Evolutionary conservation across 2,888 invertebrate species (phyloP).

Genomic region (Chamaedrilus cognettii): DNA sequence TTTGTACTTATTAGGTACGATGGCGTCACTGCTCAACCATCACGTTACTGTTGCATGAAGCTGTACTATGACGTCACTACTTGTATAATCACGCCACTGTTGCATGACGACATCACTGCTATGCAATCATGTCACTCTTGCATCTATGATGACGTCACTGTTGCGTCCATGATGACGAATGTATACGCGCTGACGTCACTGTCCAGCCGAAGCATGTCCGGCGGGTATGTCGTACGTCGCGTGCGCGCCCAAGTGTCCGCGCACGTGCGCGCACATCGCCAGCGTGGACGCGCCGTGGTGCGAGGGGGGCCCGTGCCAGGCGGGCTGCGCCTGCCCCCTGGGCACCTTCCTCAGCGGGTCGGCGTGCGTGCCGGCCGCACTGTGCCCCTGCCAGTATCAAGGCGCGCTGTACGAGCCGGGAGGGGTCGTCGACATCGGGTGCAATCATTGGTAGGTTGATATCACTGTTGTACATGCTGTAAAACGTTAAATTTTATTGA

Average conservation of each 20-base stretch:
- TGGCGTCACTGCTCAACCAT: too few species aligned
- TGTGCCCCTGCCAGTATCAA: constrained; percentile 37
- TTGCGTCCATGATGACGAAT: too few species aligned
- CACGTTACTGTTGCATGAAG: too few species aligned
- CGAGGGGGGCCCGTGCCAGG: constrained; percentile 24
- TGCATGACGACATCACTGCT: too few species aligned
- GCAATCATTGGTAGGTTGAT: constrained; percentile 52
- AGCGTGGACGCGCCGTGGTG: constrained; percentile 1
- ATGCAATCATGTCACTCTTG: too few species aligned
- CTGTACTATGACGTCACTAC: too few species aligned
- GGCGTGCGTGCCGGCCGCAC: constrained; percentile 20
- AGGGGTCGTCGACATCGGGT: constrained; percentile 39
- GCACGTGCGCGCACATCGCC: constrained; percentile 67
- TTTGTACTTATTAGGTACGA: too few species aligned
- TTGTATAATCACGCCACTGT: too few species aligned
- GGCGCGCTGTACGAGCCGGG: constrained; percentile 38
- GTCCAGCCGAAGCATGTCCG: constrained; percentile 31
- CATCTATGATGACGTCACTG: too few species aligned
- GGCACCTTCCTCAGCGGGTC: constrained; percentile 25
- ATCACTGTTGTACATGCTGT: too few species aligned
- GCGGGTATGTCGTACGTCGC: constrained; percentile 76
- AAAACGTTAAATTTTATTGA: too few species aligned
- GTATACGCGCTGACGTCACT: too few species aligned
- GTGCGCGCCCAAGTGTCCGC: constrained; percentile 81
- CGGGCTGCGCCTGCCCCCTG: constrained; percentile 33